Percentiles rank a stretch among this genome's conserved stretches.
These are phyloP conservation scores for Cairina moschata DNA, from an alignment of 2,113 vertebrate species.

Conservation along the genomic window DNA sequence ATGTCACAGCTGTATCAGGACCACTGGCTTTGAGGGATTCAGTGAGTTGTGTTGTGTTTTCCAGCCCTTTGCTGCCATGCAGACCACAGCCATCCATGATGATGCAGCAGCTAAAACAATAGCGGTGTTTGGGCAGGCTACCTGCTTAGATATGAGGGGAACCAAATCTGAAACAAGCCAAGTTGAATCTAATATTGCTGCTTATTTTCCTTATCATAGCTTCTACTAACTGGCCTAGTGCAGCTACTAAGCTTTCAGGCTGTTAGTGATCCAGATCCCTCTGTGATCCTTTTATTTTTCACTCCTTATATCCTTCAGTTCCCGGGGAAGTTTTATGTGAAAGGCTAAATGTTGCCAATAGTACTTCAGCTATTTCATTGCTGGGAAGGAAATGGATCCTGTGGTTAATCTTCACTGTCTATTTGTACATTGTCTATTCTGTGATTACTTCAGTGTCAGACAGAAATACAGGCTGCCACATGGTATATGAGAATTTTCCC, in stretches of 20 bases:
- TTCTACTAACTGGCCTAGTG: background rate
- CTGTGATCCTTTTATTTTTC: background rate
- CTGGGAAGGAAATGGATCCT: background rate
- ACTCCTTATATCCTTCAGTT: background rate
- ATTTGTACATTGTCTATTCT: background rate
- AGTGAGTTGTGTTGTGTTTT: background rate
- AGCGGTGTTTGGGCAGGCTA: background rate
- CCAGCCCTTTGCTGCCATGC: background rate
- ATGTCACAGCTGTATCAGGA: background rate
- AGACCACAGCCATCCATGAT: background rate
- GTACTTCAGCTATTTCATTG: background rate
- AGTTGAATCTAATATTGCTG: background rate
- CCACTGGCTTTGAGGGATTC: background rate
- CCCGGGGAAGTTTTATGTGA: background rate
- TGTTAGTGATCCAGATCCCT: background rate
- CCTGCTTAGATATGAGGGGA: background rate
- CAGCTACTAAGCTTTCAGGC: background rate
- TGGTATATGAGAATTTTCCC: background rate
- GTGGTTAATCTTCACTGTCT: background rate
- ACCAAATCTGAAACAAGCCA: background rate
- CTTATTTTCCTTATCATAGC: background rate
- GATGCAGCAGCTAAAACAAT: background rate
- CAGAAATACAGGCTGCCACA: background rate
- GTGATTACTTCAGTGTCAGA: background rate
- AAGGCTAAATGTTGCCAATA: background rate